Conservation (phyloP, 2,888 invertebrate genomes). For the Synanthedon myopaeformis region DNA sequence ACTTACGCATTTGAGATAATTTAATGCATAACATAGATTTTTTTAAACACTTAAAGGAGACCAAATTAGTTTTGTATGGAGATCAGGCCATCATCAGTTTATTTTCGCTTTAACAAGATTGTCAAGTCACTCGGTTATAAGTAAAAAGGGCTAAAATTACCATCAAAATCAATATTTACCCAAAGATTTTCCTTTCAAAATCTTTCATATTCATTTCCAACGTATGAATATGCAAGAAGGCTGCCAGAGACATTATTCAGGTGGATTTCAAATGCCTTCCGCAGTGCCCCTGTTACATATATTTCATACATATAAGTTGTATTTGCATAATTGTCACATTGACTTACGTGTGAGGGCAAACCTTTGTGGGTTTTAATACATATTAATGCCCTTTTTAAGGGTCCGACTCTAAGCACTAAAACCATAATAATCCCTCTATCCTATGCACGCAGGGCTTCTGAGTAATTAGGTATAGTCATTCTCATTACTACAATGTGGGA, state of each 20-base stretch:
- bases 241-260: conserved; percentile 19
- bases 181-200: not conserved
- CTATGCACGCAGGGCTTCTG: too few relatives aligned
- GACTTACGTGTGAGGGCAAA: conserved; percentile 8
- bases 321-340: conserved; percentile 38
- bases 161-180: conserved; percentile 1
- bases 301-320: conserved; percentile 26
- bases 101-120: too few relatives aligned
- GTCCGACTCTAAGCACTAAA: not conserved
- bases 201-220: conserved; percentile 1
- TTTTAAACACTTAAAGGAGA: too few relatives aligned
- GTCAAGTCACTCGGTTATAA: too few relatives aligned
- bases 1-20: conserved; percentile 36
- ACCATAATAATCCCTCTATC: too few relatives aligned
- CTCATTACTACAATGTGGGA: too few relatives aligned
- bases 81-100: too few relatives aligned
- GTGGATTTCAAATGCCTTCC: conserved; percentile 10
- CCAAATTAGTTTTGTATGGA: too few relatives aligned
- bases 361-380: conserved; percentile 6
- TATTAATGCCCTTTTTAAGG: conserved; percentile 1
- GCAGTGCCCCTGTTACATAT: conserved; percentile 29
- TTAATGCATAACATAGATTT: not conserved
- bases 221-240: conserved; percentile 25
- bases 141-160: too few relatives aligned
- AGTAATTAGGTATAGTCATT: too few relatives aligned